Base-by-base conservation (phyloP, 2,888 invertebrate species). In the Tipula unca region DNA sequence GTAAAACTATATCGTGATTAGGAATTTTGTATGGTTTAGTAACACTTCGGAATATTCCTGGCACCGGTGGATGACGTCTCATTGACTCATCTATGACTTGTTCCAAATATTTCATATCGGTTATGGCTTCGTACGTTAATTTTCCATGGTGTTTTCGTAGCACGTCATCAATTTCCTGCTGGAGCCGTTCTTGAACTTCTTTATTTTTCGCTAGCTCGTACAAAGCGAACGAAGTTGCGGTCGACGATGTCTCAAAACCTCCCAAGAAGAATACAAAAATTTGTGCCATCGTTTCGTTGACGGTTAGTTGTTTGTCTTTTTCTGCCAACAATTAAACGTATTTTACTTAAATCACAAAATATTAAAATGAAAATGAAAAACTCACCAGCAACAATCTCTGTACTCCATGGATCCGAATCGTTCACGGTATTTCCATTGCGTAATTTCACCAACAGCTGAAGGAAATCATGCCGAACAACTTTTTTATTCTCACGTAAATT, bases 91-190 rank as follows among this genome's bases (percentile, higher is more conserved):
- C 83, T 5, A 83, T 83, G 6, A 5, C 5, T 29, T 35, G 29
- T 48, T 88, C 87, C 1, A 87, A 86, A 85, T 87, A 88, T 84
- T 87, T 87, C 86, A 88, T 86, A 3, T 86, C 86, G 84, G 86
- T 54, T 20, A 87, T 54, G 10, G 36, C 85, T 10, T 88, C 87
- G 85, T 87, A 87, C 1, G 87, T 87, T 1, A 87, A 48, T 54
- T 85, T 82, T 0, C 86, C 87, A 3, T 84, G 85, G 20, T 86
- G 54, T n/a, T 86, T 86, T 32, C 86, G 39, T 17, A 87, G 69
- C 8, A 87, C 87, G 3, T 86, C 85, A 54, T 87, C 87, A 13
- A 88, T 86, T 85, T 88, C 87, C 10, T 86, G 69, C 20, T 87
- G 87, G 0, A 87, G 35, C 14, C 86, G 86, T 29, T 8, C 86